Percentiles rank a stretch among this genome's conserved stretches.
Conservation (phyloP, 2,888 invertebrate species). For the Orthosia incerta region DNA sequence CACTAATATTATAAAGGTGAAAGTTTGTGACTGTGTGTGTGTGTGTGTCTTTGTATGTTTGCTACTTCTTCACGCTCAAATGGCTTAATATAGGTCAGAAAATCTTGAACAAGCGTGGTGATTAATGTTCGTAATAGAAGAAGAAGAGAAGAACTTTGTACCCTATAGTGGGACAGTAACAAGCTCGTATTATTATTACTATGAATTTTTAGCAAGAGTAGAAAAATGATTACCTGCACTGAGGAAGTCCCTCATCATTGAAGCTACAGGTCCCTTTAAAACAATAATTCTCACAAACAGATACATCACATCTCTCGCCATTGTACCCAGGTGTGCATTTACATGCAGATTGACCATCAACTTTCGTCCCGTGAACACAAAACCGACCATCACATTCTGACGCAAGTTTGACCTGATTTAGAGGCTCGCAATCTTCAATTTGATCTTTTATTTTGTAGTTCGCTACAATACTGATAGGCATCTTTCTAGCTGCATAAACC, state of each 20-base stretch:
- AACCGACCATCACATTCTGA: not conserved
- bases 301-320: slow-evolving; percentile 9
- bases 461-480: not conserved
- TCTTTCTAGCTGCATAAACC: not conserved
- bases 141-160: no score
- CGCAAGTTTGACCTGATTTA: not conserved
- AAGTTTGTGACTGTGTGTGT: no score
- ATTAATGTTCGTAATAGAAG: no score
- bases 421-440: not conserved
- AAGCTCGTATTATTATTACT: no score
- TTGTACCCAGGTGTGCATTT: slow-evolving; percentile 4
- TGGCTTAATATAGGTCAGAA: no score
- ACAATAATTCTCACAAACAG: slow-evolving; percentile 3
- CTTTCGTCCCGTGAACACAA: slow-evolving; percentile 14
- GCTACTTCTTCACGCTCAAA: no score
- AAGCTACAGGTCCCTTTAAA: not conserved
- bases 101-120: no score
- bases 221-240: slow-evolving; percentile 11
- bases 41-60: no score
- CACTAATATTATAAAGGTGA: no score
- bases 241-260: not conserved
- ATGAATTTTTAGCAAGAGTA: no score
- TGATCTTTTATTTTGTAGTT: slow-evolving; percentile 17
- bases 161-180: no score
- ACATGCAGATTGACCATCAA: not conserved